Base-by-base conservation (phyloP, 1,140 invertebrate species). In the Ctenoplectra terminalis region DNA sequence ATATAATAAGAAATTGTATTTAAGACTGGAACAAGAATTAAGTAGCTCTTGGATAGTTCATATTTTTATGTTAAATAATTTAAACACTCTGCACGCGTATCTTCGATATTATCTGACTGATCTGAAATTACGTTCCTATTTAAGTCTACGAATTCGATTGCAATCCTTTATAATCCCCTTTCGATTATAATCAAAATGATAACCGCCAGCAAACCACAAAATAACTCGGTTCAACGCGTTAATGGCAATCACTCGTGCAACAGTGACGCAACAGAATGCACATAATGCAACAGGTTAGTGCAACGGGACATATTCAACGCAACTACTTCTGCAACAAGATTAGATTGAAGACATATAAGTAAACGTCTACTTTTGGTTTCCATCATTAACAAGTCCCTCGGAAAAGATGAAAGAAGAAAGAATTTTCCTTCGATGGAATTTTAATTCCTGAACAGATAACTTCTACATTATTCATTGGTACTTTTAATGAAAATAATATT, bases 261-360 rank as follows among this genome's bases (percentile, higher is more conserved):
- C 52, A 17, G 43, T 64, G 78, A 66, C 37, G 78, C 50, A 74
- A 64, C 71, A 26, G 48, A 81, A 64, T 66, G 37, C 50, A 64
- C 48, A 58, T 48, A 74, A 81, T 73, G 48, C 50, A 50, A 29
- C 40, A 61, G 60, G 70, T 81, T 61, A 66, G 26, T 29, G 78
- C 17, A 66, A 66, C 23, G 48, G 1, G 48, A 80, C 58, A 73
- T 61, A 80, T 20, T 9, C 13, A 43, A 46, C 37, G 52, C 48
- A 58, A 70, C 60, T 48, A 23, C 34, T 46, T 23, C 48, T 73
- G 58, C 23, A 74, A n/a, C n/a, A 17, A 5, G 37, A 64, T 56
- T 56, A 29, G 17, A 31, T 43, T 1, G 17, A n/a, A 37, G 23
- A 40, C 52, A 13, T 58, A 70, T 11, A 70, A 56, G 23, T 43